Percentiles rank a stretch among this genome's conserved stretches.
Conservation (phyloP, 2,888 invertebrate genomes). For the Coenonympha arcania region DNA sequence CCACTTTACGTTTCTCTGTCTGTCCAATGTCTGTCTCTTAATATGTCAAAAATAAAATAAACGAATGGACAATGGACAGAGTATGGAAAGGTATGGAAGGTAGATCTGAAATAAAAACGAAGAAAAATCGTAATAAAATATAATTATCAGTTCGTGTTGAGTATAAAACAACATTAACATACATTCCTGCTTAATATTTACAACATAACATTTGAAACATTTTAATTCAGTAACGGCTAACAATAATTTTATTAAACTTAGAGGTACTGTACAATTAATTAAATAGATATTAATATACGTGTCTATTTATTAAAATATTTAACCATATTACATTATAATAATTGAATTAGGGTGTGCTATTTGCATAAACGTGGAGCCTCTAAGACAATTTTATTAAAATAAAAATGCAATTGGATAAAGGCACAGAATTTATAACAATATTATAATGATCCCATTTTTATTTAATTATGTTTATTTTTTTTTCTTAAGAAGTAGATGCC, state of each 20-base stretch:
- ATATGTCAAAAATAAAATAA: too few relatives aligned
- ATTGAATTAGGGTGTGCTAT: not conserved
- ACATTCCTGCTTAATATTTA: conserved; percentile 44
- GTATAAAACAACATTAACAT: conserved; percentile 67
- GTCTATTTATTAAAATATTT: not conserved
- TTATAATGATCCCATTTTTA: conserved; percentile 3
- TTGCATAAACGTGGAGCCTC: conserved; percentile 5
- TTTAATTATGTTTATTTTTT: too few relatives aligned
- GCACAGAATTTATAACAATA: conserved; percentile 4
- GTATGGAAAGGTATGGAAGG: not conserved
- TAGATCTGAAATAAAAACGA: conserved; percentile 16
- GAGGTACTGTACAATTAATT: conserved; percentile 33
- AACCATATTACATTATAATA: conserved; percentile 1
- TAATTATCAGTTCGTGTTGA: conserved; percentile 72
- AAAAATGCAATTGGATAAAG: not conserved
- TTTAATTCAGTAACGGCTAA: conserved; percentile 19
- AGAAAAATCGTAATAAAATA: conserved; percentile 57
- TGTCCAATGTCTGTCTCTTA: too few relatives aligned
- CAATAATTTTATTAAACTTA: conserved; percentile 29
- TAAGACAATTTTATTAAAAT: not conserved
- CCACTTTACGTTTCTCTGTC: too few relatives aligned
- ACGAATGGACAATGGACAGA: too few relatives aligned
- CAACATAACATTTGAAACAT: conserved; percentile 39
- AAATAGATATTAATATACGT: not conserved
- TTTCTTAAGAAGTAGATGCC: too few relatives aligned